A percentile compares a stretch with the other conserved stretches of the same genome.
Evolutionary conservation across 2,797 vertebrate genomes (phyloP).

Genomic region (Hirundo rustica): DNA sequence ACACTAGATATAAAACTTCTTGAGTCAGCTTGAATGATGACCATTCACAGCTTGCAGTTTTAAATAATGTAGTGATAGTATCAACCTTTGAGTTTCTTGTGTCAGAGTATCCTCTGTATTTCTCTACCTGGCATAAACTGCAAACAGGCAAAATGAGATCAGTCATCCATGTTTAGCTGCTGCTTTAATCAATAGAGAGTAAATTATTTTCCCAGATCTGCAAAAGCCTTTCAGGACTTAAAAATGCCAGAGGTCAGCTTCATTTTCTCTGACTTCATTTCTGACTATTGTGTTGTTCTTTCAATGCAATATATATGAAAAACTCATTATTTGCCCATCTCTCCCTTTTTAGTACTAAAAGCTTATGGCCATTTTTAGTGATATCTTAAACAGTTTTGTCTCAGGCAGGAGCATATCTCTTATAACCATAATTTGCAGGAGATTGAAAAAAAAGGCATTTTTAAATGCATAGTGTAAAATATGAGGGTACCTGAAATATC

Average conservation of each 20-base stretch:
- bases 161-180: conserved; percentile 35
- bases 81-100: conserved; percentile 32
- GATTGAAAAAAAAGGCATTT: rapidly evolving
- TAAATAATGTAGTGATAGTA: conserved; percentile 15
- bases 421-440: not conserved
- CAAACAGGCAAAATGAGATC: conserved; percentile 21
- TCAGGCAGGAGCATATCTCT: not conserved
- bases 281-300: not conserved
- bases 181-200: conserved; percentile 37
- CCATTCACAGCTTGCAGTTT: conserved; percentile 10
- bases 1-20: not conserved
- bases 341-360: not conserved
- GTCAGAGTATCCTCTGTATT: not conserved
- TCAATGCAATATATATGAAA: not conserved
- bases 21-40: not conserved
- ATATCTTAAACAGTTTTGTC: not conserved
- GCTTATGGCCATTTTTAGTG: not conserved
- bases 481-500: not conserved
- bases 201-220: conserved; percentile 34
- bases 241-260: conserved; percentile 21
- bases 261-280: conserved; percentile 41
- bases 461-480: not conserved
- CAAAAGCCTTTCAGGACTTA: not conserved
- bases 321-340: not conserved
- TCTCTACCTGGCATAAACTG: not conserved